A percentile compares a stretch with the other conserved stretches of the same genome.
Evolutionary conservation across 2,888 invertebrate species (phyloP).

Genomic region (Stenoptilia bipunctidactyla): DNA sequence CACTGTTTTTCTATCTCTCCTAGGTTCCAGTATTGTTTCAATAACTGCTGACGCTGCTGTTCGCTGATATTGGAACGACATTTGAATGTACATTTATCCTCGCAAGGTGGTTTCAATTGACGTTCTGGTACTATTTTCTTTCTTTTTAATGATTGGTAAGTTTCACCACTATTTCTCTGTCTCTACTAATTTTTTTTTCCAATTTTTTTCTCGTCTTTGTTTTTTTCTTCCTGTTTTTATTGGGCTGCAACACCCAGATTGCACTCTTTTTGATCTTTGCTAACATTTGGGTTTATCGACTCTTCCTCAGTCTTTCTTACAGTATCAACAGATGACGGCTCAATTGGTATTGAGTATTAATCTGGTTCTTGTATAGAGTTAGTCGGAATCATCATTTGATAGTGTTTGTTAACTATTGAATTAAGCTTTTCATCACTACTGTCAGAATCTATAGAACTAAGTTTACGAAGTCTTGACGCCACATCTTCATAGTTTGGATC

Average conservation of each 20-base stretch:
- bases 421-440: no score
- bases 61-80: conserved; percentile 8
- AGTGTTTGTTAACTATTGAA: neutral
- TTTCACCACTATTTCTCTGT: conserved; percentile 8
- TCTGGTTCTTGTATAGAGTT: neutral
- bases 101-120: conserved; percentile 8
- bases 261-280: conserved; percentile 1
- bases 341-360: neutral
- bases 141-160: conserved; percentile 7
- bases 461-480: no score
- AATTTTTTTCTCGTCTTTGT: conserved; percentile 7
- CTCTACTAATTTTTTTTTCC: conserved; percentile 10
- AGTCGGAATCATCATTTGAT: conserved; percentile 1
- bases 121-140: conserved; percentile 10
- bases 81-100: conserved; percentile 11
- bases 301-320: neutral
- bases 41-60: conserved; percentile 7
- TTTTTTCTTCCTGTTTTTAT: conserved; percentile 8
- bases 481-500: no score
- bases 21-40: conserved; percentile 10
- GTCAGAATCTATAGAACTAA: no score
- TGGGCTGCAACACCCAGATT: neutral
- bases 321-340: conserved; percentile 1
- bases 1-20: conserved; percentile 8
- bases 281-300: conserved; percentile 2